Percentiles rank a stretch among this genome's conserved stretches.
These are phyloP conservation scores for Zaprionus lachaisei DNA, from an alignment of 1,140 invertebrate species.

Conservation along the genomic window DNA sequence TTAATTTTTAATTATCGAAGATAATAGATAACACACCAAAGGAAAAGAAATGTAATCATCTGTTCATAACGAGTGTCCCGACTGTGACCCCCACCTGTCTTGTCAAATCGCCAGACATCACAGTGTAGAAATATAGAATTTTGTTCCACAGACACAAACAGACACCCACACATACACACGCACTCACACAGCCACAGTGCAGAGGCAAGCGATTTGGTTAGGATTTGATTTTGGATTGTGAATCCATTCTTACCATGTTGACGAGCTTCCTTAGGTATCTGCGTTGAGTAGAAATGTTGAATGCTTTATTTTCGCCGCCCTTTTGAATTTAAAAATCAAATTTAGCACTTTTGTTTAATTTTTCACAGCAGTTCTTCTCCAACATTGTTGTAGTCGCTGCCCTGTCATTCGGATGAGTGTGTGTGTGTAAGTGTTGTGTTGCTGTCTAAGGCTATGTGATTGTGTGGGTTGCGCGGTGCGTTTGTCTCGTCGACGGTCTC, in stretches of 20 bases:
- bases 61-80: conserved; percentile 19
- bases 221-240: conserved; percentile 29
- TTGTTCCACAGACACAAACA: conserved; percentile 29
- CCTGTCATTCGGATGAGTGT: conserved; percentile 30
- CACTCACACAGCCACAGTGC: conserved; percentile 17
- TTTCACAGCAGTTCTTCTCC: conserved; percentile 59
- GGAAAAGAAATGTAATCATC: conserved; percentile 7
- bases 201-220: conserved; percentile 35
- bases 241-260: conserved; percentile 62
- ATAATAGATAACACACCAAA: conserved; percentile 8
- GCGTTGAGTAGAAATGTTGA: conserved; percentile 71
- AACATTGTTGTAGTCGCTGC: conserved; percentile 67
- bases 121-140: conserved; percentile 42
- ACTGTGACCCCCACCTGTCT: conserved; percentile 33
- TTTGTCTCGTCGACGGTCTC: conserved; percentile 67
- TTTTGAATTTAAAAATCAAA: conserved; percentile 41
- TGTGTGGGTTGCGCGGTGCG: conserved; percentile 27
- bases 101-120: conserved; percentile 17
- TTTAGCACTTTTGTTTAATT: conserved; percentile 65
- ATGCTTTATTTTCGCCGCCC: conserved; percentile 35
- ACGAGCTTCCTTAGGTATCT: conserved; percentile 71
- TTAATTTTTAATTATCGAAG: neutral
- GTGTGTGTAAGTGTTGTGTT: conserved; percentile 34
- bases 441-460: conserved; percentile 30
- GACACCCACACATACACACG: conserved; percentile 21